Evolutionary conservation across 2,888 invertebrate species (phyloP), one percentile per base, ranked within the genome.

Genomic region (Julus scandinavius): DNA sequence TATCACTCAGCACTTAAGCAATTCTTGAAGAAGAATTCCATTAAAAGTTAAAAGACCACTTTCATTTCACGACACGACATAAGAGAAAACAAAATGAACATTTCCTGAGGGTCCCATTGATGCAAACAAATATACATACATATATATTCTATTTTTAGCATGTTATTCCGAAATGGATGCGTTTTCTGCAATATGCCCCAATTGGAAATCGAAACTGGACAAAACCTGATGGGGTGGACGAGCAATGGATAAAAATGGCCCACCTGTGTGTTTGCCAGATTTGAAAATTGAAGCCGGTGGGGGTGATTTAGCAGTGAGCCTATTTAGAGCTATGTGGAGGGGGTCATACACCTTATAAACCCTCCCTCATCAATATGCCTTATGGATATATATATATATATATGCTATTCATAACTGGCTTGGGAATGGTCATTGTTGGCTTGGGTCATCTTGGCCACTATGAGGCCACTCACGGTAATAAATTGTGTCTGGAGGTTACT

Each of bases 51-150:
- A 29, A 58, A 17, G 58, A 58, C 58, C 58, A 58, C 58, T 58
- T 58, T 58, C 58, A 58, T 17, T 5, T 15, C 58, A 17, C 15
- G 58, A 58, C 17, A 58, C 58, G 58, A 58, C 58, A 58, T 58
- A 58, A 58, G 58, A 58, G 58, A 58, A 58, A 58, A 58, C 58
- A 58, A 58, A 58, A 58, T 58, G 58, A 58, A 17, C 58, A 58
- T 17, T 58, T 11, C 58, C 58, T 4, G 58, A 11, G 15, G 58
- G 15, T 17, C 58, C 58, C 15, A 58, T 58, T 58, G 58, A 58
- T 58, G 15, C 58, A 58, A 58, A 58, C 58, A 58, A 50, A 50
- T 50, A 50, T 11, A 50, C 13, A 13, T 50, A 50, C 15, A 58
- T 58, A 3, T 58, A 15, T 58, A 11, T 11, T 58, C 58, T 58